Evolutionary conservation across 2,797 vertebrate species (phyloP).

Genomic region (Chaetophractus vellerosus): DNA sequence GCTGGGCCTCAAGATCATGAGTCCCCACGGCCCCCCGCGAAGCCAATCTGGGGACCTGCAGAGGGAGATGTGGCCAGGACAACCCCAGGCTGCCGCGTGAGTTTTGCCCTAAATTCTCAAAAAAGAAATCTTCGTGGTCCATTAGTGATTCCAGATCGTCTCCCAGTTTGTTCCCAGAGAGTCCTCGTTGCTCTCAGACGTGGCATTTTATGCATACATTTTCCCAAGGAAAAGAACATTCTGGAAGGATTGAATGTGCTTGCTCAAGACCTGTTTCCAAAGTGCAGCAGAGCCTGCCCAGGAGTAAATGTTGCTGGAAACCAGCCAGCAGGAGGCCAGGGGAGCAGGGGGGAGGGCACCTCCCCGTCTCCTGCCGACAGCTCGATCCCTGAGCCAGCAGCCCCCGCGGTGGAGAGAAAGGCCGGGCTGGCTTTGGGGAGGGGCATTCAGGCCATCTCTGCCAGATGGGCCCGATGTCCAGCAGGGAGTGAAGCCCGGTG

Average conservation of each 20-base stretch:
- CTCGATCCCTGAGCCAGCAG: too few relatives aligned
- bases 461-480: background rate
- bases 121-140: background rate
- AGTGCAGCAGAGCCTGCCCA: background rate
- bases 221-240: background rate
- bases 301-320: rapidly evolving
- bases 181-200: background rate
- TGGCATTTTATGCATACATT: background rate
- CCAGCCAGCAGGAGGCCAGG: background rate
- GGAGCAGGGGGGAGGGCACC: rapidly evolving
- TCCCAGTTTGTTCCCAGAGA: background rate
- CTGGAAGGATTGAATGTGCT: background rate
- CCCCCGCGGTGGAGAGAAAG: background rate
- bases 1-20: too few relatives aligned
- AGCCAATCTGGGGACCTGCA: background rate
- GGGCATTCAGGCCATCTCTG: background rate
- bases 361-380: background rate
- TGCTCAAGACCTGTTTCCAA: too few relatives aligned
- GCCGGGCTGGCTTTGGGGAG: background rate
- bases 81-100: rapidly evolving
- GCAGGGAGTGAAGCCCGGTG: background rate
- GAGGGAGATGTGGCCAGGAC: background rate
- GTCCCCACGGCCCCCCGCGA: background rate
- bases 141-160: rapidly evolving
- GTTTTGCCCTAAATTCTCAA: background rate